phyloP scores from a whole-genome alignment of 2,113 vertebrate genomes.

The Mixornis gularis region DNA sequence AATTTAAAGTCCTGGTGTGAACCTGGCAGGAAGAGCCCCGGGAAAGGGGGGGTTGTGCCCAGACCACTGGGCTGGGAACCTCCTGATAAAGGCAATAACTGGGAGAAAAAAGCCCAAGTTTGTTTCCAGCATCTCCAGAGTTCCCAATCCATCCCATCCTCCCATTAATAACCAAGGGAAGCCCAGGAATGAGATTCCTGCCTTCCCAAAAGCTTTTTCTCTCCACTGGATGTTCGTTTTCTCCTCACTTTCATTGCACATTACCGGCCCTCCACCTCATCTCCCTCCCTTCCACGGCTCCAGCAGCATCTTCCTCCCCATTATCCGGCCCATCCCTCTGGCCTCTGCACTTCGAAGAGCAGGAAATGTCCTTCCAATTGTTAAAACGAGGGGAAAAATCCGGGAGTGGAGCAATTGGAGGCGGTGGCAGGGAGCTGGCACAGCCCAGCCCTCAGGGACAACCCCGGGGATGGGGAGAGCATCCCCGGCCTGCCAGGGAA shows the following conservation, averaged over 20 bases:
- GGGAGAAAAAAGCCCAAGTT: background rate
- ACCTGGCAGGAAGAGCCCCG: background rate
- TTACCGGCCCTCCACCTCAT: background rate
- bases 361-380: background rate
- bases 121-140: background rate
- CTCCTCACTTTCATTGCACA: background rate
- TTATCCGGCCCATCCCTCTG: fast-evolving
- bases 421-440: background rate
- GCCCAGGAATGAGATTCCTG: background rate
- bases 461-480: background rate
- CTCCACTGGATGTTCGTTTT: fast-evolving
- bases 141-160: fast-evolving
- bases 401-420: background rate
- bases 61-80: background rate
- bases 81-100: background rate
- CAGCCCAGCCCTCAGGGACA: background rate
- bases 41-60: fast-evolving
- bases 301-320: background rate
- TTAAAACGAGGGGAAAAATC: background rate
- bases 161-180: fast-evolving
- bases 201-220: background rate
- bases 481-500: background rate
- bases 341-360: background rate
- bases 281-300: background rate
- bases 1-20: background rate